phyloP scores from a whole-genome alignment of 1,140 invertebrate genomes.

The Globodera rostochiensis region DNA sequence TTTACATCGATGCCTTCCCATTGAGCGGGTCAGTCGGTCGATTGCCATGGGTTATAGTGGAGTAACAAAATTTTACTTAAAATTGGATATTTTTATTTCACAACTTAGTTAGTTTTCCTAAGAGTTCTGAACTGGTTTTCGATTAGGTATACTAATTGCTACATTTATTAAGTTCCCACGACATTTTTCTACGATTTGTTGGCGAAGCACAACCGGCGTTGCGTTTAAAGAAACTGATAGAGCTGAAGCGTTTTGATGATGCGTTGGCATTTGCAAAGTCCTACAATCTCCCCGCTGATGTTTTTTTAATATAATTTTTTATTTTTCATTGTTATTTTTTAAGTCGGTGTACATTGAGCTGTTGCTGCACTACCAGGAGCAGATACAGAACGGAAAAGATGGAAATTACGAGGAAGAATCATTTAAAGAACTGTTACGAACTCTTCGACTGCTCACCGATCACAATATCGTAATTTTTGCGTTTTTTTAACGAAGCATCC shows the following conservation, averaged over 20 bases:
- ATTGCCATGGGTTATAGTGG: no score
- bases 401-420: constrained; percentile 28
- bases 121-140: no score
- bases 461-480: constrained; percentile 15
- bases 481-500: constrained; percentile 5
- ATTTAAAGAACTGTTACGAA: constrained; percentile 26
- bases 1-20: constrained; percentile 34
- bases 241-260: constrained; percentile 33
- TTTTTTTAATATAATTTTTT: not conserved
- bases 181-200: constrained; percentile 35
- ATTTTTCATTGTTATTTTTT: constrained; percentile 8
- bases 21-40: not conserved
- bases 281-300: constrained; percentile 29
- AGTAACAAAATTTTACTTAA: no score
- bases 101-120: no score
- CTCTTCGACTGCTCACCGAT: constrained; percentile 20
- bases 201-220: constrained; percentile 30
- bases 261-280: constrained; percentile 35
- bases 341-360: constrained; percentile 33
- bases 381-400: constrained; percentile 32
- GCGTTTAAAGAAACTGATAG: constrained; percentile 30
- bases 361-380: constrained; percentile 25
- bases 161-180: constrained; percentile 9
- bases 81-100: no score
- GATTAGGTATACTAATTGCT: not conserved